Evolutionary conservation across 1,140 invertebrate genomes (phyloP), one percentile per base, ranked within the genome.

Genomic region (Hyphantria cunea): DNA sequence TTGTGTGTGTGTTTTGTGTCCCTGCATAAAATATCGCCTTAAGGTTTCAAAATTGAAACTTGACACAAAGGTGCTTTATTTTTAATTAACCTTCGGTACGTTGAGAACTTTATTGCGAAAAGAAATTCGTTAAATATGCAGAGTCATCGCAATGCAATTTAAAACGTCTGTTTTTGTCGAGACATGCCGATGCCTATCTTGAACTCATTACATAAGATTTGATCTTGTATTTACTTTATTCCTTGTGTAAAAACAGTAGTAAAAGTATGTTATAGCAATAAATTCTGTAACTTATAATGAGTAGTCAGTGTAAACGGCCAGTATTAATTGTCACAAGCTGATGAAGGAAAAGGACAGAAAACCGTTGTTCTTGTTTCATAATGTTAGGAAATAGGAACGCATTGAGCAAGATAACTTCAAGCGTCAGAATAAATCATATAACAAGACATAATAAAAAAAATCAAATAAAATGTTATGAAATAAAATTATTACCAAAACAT

Each of bases 141-240:
- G 25, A 75, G 83, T 88, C 85, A 88, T 78, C 63, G 70, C 47
- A 60, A 44, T 76, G 82, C 78, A 88, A 88, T 88, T 88, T 84
- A 82, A 85, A 84, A 69, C 70, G 74, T 79, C 76, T 75, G 76
- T 76, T 68, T 81, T 74, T 80, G 72, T 53, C 70, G 41, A 62
- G 60, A 51, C 54, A 48, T 31, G 52, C 50, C 51, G 79, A 84
- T 84, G 60, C 58, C 48, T 82, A 83, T 84, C 81, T 76, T 47
- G 47, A 44, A 64, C 41, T 49, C 66, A 70, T 87, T 85, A 80
- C 76, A 74, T 82, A 84, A 84, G 75, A 72, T 58, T 73, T 69
- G 65, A 77, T 70, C 72, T 53, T 51, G 11, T 53, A 56, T 50
- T 42, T 51, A 58, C 56, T 34, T 0, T 9, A 13, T 63, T 17